Evolutionary conservation across 1,140 invertebrate genomes (phyloP).

Genomic region (Papilio polytes): DNA sequence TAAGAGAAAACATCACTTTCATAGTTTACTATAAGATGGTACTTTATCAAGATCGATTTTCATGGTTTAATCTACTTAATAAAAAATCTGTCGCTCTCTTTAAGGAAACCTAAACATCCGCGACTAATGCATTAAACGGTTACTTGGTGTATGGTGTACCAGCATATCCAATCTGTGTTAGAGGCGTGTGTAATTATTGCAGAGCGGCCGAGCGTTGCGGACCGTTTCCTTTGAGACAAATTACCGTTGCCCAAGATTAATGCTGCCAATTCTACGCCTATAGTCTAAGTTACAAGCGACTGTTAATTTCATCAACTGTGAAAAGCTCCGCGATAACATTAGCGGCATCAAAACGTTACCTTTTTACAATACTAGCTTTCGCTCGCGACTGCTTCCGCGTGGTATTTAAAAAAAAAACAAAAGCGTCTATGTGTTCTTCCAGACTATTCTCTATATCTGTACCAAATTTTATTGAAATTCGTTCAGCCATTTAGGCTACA

Average conservation of each 20-base stretch:
- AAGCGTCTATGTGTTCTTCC: no score
- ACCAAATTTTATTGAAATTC: no score
- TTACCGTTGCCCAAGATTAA: slow-evolving; percentile 60
- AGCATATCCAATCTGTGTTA: slow-evolving; percentile 34
- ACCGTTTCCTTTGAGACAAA: slow-evolving; percentile 51
- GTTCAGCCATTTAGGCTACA: no score
- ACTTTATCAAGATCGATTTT: not conserved
- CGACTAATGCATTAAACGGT: slow-evolving; percentile 33
- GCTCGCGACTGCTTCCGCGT: no score
- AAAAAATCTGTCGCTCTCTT: not conserved
- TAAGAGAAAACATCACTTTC: no score
- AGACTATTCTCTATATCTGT: no score
- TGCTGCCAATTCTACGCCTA: not conserved
- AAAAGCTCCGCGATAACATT: no score
- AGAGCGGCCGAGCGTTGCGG: slow-evolving; percentile 54
- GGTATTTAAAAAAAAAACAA: no score
- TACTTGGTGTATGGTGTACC: slow-evolving; percentile 12
- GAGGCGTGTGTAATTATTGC: slow-evolving; percentile 45
- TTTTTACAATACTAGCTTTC: not conserved
- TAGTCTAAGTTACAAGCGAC: slow-evolving; percentile 28
- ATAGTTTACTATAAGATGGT: not conserved
- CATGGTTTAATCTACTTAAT: not conserved
- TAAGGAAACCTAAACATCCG: not conserved
- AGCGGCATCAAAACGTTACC: not conserved
- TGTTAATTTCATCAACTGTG: no score